These are phyloP conservation scores for Drosophila varians DNA, from an alignment of 1,140 invertebrate species.

Conservation along the genomic window DNA sequence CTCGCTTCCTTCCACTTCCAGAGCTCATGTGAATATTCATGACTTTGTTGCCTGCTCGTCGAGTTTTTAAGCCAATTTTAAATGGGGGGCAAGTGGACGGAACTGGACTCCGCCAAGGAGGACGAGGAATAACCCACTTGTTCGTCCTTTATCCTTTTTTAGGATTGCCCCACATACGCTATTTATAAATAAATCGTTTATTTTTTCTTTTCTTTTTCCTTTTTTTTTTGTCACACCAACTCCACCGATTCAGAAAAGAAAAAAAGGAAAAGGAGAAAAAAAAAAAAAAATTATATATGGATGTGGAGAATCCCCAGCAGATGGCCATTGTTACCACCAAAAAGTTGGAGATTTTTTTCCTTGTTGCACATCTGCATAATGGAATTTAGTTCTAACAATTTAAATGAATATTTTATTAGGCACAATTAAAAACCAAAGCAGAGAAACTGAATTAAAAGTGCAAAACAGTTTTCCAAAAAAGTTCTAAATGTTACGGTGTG, in stretches of 20 bases:
- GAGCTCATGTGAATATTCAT: slow-evolving; percentile 67
- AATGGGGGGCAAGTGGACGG: slow-evolving; percentile 27
- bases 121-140: slow-evolving; percentile 5
- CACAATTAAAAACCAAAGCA: slow-evolving; percentile 60
- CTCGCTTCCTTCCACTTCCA: slow-evolving; percentile 7
- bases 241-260: background rate
- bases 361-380: slow-evolving; percentile 64
- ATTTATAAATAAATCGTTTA: slow-evolving; percentile 64
- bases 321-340: slow-evolving; percentile 21
- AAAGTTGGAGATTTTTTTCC: slow-evolving; percentile 19
- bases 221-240: too few relatives aligned
- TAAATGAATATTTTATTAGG: slow-evolving; percentile 73
- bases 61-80: slow-evolving; percentile 80
- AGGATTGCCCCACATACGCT: slow-evolving; percentile 40
- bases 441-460: slow-evolving; percentile 36
- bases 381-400: slow-evolving; percentile 67
- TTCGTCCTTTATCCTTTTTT: slow-evolving; percentile 31
- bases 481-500: slow-evolving; percentile 6
- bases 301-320: slow-evolving; percentile 21
- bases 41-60: slow-evolving; percentile 67
- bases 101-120: too few relatives aligned
- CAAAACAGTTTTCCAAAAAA: background rate
- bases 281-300: background rate
- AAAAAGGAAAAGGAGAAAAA: background rate
- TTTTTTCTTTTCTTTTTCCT: slow-evolving; percentile 50